A percentile compares a stretch with the other conserved stretches of the same genome.
Evolutionary conservation across 1,140 invertebrate genomes (phyloP).

Genomic region (Papilio machaon): DNA sequence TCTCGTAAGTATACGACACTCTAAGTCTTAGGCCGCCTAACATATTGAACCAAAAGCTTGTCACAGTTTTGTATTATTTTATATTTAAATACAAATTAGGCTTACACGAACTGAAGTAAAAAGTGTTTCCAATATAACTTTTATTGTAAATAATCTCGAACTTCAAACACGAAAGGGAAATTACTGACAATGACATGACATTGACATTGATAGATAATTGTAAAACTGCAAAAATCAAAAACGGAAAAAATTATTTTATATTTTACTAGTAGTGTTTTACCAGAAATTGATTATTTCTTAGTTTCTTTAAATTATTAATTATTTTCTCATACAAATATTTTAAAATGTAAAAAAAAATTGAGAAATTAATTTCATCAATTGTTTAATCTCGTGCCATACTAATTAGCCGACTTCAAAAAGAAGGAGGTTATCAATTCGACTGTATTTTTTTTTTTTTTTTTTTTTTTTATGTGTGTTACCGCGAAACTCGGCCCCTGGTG

Average conservation of each 20-base stretch:
- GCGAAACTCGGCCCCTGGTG: no score
- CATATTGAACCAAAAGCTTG: conserved; percentile 51
- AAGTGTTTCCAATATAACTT: background rate
- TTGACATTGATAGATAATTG: background rate
- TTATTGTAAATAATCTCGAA: background rate
- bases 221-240: background rate
- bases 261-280: no score
- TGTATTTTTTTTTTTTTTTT: no score
- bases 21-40: conserved; percentile 68
- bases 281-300: no score
- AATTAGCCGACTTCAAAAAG: no score
- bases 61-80: background rate
- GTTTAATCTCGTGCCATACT: no score
- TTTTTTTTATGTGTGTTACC: no score
- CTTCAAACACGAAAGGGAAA: background rate
- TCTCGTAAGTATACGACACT: conserved; percentile 69
- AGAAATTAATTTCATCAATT: no score
- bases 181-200: background rate
- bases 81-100: background rate
- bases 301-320: no score
- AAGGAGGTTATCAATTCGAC: no score
- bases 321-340: no score
- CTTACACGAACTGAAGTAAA: background rate
- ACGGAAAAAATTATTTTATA: background rate
- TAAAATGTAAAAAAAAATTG: no score